Evolutionary conservation across 2,888 invertebrate genomes (phyloP).

Genomic region (Colostygia pectinataria): DNA sequence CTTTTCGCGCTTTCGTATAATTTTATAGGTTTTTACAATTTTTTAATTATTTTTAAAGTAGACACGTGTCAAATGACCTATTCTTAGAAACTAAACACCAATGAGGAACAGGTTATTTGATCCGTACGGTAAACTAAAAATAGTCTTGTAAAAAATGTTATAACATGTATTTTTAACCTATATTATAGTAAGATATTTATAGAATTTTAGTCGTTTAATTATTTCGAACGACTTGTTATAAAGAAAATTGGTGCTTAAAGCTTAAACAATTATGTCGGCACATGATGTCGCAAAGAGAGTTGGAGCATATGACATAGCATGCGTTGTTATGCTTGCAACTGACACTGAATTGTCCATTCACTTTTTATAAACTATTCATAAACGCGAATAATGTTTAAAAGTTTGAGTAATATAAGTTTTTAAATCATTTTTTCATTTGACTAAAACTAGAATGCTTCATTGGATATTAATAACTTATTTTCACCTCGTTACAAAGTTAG

Average conservation of each 20-base stretch:
- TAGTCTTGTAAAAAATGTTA: constrained; percentile 83
- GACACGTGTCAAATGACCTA: constrained; percentile 55
- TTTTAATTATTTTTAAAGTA: constrained; percentile 53
- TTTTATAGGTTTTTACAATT: constrained; percentile 56
- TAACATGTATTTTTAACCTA: constrained; percentile 83
- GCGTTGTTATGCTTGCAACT: constrained; percentile 76
- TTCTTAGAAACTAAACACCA: constrained; percentile 39
- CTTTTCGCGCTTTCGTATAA: constrained; percentile 55
- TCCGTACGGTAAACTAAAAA: constrained; percentile 61
- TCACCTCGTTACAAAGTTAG: constrained; percentile 20
- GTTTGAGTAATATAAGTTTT: constrained; percentile 1
- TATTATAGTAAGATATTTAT: constrained; percentile 83
- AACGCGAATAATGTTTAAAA: neutral
- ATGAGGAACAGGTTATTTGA: constrained; percentile 55
- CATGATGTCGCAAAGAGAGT: constrained; percentile 64
- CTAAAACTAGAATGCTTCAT: no score
- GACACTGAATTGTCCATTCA: constrained; percentile 40
- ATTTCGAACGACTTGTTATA: constrained; percentile 84
- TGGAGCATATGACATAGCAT: constrained; percentile 81
- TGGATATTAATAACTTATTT: neutral
- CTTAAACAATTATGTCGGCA: constrained; percentile 76
- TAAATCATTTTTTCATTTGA: neutral
- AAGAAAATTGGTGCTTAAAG: constrained; percentile 83
- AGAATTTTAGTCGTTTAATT: constrained; percentile 83
- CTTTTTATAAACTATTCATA: neutral